Conservation (phyloP, 1,140 invertebrate species). For the Bombus impatiens region DNA sequence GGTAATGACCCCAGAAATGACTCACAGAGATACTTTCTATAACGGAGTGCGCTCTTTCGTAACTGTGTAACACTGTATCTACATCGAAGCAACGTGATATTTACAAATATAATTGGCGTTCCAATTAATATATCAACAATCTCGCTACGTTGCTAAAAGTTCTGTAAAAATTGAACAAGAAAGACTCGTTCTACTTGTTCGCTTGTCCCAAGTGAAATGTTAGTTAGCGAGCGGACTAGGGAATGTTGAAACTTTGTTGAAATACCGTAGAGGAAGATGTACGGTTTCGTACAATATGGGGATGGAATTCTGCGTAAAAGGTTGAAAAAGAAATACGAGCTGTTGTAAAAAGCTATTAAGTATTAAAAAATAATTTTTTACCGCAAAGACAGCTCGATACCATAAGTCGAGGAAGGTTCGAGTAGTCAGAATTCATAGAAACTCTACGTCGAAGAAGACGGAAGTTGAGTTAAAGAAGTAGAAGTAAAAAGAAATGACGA, state of each 20-base stretch:
- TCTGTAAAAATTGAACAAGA: background rate
- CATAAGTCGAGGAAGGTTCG: background rate
- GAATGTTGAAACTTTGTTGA: background rate
- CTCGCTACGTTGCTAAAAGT: background rate
- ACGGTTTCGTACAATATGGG: too few relatives aligned
- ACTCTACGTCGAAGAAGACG: background rate
- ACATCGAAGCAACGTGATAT: background rate
- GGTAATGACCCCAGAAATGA: conserved; percentile 31
- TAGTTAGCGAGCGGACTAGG: too few relatives aligned
- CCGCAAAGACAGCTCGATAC: background rate
- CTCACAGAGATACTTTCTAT: background rate
- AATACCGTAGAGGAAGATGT: too few relatives aligned
- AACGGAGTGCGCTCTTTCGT: background rate
- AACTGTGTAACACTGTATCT: background rate
- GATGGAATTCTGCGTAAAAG: background rate
- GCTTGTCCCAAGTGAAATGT: background rate
- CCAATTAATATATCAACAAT: background rate
- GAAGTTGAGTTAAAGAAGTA: background rate
- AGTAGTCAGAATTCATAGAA: background rate
- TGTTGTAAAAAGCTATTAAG: background rate
- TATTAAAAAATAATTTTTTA: background rate
- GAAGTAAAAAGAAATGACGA: background rate
- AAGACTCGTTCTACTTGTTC: too few relatives aligned
- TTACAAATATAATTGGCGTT: background rate
- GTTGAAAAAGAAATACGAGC: background rate